phyloP scores from a whole-genome alignment of 2,113 vertebrate species.

The Cyprinus carpio region DNA sequence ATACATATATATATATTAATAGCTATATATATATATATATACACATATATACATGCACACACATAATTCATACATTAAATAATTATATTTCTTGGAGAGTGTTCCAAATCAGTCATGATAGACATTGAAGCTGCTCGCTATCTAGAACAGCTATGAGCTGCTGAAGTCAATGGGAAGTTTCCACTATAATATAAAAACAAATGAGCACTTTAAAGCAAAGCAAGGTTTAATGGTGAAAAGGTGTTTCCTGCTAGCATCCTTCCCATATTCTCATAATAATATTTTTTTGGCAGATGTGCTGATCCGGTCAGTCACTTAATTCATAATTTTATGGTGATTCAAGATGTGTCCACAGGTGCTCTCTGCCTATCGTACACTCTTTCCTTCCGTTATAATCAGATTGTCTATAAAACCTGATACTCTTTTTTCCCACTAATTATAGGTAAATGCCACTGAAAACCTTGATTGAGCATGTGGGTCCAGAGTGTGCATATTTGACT shows the following conservation, averaged over 20 bases:
- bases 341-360: conserved; percentile 51
- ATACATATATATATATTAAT: no score
- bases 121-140: not conserved
- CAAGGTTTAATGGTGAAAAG: conserved; percentile 72
- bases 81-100: no score
- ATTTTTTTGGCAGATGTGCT: conserved; percentile 29
- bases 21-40: no score
- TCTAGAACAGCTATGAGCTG: not conserved
- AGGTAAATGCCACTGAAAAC: conserved; percentile 39
- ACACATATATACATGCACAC: no score
- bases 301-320: conserved; percentile 8
- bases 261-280: conserved; percentile 57
- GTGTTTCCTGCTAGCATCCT: conserved; percentile 68
- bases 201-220: conserved; percentile 61
- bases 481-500: not conserved
- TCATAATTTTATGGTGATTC: conserved; percentile 44
- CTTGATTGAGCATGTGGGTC: not conserved
- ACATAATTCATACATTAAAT: no score
- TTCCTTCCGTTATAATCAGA: conserved; percentile 22
- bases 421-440: conserved; percentile 32
- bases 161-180: not conserved
- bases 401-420: conserved; percentile 5
- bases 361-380: conserved; percentile 14
- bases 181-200: not conserved
- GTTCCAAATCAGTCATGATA: not conserved